phyloP scores from a whole-genome alignment of 2,888 invertebrate genomes.

The Clitarchus hookeri region DNA sequence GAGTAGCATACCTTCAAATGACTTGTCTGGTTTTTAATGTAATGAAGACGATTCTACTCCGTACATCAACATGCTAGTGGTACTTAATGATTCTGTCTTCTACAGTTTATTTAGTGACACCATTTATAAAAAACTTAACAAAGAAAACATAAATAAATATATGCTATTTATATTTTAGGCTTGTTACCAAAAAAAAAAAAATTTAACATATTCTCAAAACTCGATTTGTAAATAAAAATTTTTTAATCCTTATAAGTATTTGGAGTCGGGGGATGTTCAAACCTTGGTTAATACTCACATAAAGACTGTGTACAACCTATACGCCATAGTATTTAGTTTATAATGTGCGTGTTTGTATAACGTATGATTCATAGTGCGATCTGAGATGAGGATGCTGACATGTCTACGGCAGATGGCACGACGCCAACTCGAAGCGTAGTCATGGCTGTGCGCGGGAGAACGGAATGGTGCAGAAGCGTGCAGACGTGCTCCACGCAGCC shows the following conservation, averaged over 20 bases:
- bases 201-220: background rate
- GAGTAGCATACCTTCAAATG: constrained; percentile 8
- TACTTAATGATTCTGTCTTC: constrained; percentile 10
- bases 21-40: constrained; percentile 2
- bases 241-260: background rate
- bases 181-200: background rate
- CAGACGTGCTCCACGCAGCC: too few species aligned
- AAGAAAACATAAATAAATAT: background rate
- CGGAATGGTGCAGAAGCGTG: too few species aligned
- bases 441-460: background rate
- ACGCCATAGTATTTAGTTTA: background rate
- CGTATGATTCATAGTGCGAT: background rate
- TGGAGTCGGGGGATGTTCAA: background rate
- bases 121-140: constrained; percentile 4
- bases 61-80: constrained; percentile 17
- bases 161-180: constrained; percentile 5
- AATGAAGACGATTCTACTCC: constrained; percentile 22
- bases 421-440: background rate
- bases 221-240: background rate
- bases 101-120: constrained; percentile 24
- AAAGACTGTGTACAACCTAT: constrained; percentile 27
- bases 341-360: constrained; percentile 14
- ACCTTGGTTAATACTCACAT: background rate
- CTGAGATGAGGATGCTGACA: background rate
- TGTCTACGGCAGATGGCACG: background rate